Conservation (phyloP, 2,888 invertebrate genomes). For the Endotricha flammealis region DNA sequence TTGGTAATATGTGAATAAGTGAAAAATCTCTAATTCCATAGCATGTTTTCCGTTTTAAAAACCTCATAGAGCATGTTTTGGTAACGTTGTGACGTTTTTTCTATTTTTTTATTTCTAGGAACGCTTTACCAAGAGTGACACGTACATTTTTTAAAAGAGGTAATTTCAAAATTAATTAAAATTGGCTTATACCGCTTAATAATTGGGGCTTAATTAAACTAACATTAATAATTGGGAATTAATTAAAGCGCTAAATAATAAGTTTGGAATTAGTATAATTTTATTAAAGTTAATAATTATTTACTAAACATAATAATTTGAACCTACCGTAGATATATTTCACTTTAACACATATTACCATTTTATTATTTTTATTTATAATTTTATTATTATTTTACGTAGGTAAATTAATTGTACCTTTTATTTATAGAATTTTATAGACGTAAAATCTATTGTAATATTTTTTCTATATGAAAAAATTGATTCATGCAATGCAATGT, state of each 20-base stretch:
- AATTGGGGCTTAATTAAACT: conserved; percentile 1
- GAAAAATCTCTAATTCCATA: conserved; percentile 18
- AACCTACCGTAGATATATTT: conserved; percentile 1
- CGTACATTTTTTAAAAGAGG: conserved; percentile 89
- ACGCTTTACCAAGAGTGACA: conserved; percentile 88
- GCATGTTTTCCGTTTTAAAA: conserved; percentile 14
- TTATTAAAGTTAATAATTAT: background rate
- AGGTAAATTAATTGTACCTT: no score
- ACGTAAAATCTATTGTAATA: no score
- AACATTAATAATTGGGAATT: background rate
- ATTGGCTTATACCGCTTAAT: conserved; percentile 25
- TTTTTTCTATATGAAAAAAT: no score
- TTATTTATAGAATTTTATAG: no score
- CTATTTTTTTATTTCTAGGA: conserved; percentile 83
- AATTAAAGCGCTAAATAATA: background rate
- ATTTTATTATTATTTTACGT: no score
- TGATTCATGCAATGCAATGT: no score
- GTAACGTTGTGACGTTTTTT: conserved; percentile 60
- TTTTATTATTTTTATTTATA: no score
- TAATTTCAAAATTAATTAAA: conserved; percentile 54
- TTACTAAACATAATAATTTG: no score
- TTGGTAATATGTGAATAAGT: conserved; percentile 52
- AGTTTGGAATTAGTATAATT: conserved; percentile 4
- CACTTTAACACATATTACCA: conserved; percentile 34
- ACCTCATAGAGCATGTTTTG: conserved; percentile 39